Conservation (phyloP, 2,113 vertebrate genomes). For the Neogobius melanostomus region DNA sequence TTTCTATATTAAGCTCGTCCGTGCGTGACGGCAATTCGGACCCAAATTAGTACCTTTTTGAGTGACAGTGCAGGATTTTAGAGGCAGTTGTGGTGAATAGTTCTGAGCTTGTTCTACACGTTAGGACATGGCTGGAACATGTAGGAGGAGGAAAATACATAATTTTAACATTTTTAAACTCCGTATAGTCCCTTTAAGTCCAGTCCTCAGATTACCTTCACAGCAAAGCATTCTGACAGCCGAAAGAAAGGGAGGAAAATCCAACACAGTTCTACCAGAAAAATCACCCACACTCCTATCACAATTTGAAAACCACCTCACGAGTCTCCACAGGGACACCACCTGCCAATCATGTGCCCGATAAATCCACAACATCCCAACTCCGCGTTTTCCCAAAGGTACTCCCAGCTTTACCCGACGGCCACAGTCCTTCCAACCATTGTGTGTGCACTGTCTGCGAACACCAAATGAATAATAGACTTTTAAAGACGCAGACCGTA, state of each 20-base stretch:
- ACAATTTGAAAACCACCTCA: slow-evolving; percentile 3
- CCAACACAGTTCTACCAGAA: neutral
- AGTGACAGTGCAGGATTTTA: no score
- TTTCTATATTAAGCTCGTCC: no score
- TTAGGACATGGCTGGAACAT: no score
- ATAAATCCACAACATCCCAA: slow-evolving; percentile 36
- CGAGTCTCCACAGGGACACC: slow-evolving; percentile 17
- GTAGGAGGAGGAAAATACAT: no score
- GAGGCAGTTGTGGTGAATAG: no score
- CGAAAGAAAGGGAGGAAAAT: neutral
- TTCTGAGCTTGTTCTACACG: no score
- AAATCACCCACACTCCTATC: neutral
- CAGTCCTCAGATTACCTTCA: no score
- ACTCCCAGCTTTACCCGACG: slow-evolving; percentile 16
- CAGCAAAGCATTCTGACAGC: no score
- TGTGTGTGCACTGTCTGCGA: slow-evolving; percentile 19
- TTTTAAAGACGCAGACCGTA: slow-evolving; percentile 19
- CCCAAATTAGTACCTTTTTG: no score
- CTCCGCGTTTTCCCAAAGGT: slow-evolving; percentile 39
- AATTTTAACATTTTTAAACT: no score
- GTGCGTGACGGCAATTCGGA: no score
- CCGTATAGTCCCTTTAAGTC: no score
- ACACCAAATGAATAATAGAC: slow-evolving; percentile 21
- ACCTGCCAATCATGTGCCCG: slow-evolving; percentile 39
- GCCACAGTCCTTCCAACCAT: slow-evolving; percentile 27